Conservation (phyloP, 2,888 invertebrate species). For the Cerceris ruficornis region DNA sequence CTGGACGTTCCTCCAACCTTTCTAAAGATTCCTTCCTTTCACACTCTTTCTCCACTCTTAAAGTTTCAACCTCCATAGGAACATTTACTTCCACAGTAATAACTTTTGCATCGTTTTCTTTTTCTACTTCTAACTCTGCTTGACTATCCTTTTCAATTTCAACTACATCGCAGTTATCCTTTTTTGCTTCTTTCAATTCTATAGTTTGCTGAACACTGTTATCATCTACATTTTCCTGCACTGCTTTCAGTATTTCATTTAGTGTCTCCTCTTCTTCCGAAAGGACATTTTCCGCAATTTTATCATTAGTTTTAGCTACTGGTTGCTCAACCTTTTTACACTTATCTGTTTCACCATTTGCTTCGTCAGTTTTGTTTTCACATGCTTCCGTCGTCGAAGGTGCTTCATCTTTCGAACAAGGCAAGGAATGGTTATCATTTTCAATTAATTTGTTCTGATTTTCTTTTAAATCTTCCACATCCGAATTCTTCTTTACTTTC, state of each 20-base stretch:
- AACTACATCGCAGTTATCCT: neutral
- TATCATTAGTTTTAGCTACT: conserved; percentile 21
- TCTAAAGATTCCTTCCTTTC: conserved; percentile 33
- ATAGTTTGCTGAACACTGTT: neutral
- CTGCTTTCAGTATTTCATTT: conserved; percentile 55
- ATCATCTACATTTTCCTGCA: conserved; percentile 41
- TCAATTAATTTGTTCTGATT: conserved; percentile 1
- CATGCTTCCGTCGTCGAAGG: neutral
- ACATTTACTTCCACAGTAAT: conserved; percentile 25
- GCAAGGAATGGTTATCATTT: conserved; percentile 20
- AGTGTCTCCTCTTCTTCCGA: conserved; percentile 32
- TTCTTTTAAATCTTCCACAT: conserved; percentile 16
- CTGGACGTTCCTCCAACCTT: conserved; percentile 52
- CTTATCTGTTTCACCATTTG: conserved; percentile 1
- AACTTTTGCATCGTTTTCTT: conserved; percentile 13
- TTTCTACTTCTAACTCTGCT: conserved; percentile 10
- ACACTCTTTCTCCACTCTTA: conserved; percentile 29
- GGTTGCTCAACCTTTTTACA: conserved; percentile 9
- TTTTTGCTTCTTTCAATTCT: neutral
- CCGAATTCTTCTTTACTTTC: conserved; percentile 2
- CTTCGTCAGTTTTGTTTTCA: conserved; percentile 12
- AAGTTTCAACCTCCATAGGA: conserved; percentile 24
- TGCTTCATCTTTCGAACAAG: conserved; percentile 4
- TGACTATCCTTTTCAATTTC: conserved; percentile 12
- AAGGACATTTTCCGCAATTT: conserved; percentile 8